A percentile compares a stretch with the other conserved stretches of the same genome.
These are phyloP conservation scores for Leptinotarsa peninsularis DNA, from an alignment of 2,888 invertebrate species.

Conservation along the genomic window DNA sequence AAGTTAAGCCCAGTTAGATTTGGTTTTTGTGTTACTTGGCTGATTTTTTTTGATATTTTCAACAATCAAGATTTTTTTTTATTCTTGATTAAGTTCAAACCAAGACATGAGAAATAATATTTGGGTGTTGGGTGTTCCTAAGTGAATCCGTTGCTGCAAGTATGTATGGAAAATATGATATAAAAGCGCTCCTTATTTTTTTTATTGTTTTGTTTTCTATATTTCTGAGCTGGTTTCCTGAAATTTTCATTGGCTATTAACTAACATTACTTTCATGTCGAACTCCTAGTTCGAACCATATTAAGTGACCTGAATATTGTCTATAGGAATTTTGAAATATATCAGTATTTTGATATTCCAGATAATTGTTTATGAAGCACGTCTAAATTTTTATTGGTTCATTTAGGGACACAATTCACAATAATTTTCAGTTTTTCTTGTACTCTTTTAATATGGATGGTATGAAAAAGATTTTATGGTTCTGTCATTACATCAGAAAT, in stretches of 20 bases:
- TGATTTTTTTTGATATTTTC: too few relatives aligned
- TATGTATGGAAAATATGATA: neutral
- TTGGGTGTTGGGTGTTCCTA: neutral
- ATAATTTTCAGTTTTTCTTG: slow-evolving; percentile 1
- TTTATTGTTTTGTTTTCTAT: neutral
- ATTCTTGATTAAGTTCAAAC: neutral
- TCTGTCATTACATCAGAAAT: slow-evolving; percentile 49
- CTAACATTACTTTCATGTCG: too few relatives aligned
- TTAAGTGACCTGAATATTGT: neutral
- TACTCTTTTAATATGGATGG: slow-evolving; percentile 23
- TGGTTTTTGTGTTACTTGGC: too few relatives aligned
- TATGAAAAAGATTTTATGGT: slow-evolving; percentile 32
- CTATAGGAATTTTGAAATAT: neutral
- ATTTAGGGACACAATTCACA: slow-evolving; percentile 20
- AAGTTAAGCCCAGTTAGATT: too few relatives aligned
- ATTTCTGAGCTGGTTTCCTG: neutral
- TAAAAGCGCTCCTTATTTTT: neutral
- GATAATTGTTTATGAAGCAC: neutral
- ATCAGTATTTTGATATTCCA: neutral
- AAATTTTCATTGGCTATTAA: neutral
- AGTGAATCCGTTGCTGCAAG: slow-evolving; percentile 6
- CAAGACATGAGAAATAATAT: neutral
- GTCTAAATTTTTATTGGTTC: neutral
- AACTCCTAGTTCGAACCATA: too few relatives aligned
- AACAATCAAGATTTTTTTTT: neutral